Evolutionary conservation across 1,140 invertebrate genomes (phyloP), one percentile per base, ranked within the genome.

Genomic region (Paralvinella palmiformis): DNA sequence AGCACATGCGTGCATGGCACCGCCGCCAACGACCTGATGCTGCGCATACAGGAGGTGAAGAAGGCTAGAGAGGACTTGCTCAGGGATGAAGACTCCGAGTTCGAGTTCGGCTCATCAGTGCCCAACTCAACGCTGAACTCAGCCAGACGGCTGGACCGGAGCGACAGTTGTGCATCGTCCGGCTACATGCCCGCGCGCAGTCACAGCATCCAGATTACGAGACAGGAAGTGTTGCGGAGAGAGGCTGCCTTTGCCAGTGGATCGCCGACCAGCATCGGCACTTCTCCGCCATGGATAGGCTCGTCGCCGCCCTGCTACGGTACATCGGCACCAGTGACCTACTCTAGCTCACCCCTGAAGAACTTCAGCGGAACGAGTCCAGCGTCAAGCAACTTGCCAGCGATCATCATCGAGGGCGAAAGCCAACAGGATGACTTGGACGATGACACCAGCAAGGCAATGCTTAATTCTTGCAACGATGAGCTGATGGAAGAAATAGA

Each of bases 21-120:
- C 69, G 84, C 29, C 7, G 27, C 88, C 53, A 85, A 91, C 70
- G 68, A 73, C 80, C 88, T 93, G 10, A 13, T 13, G 20, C 5
- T 33, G 73, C 88, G 88, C 69, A 84, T 91, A 68, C 83, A 91
- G 81, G 92, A 94, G 81, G 85, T 87, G 80, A 79, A 79, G 65
- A 57, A 73, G 29, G 55, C 63, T 32, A 62, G 76, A 27, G 74
- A 79, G 68, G 65, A 72, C 20, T 60, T 63, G 10, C 63, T 79
- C 5, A 71, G 74, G 29, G 76, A 78, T n/a, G 73, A 71, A 27
- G 57, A 60, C 32, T 17, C 32, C 29, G 75, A 74, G 45, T 75
- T 74, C 3, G 77, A 78, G 24, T 61, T 74, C 7, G 71, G 68
- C 0, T 77, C 74, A 0, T 77, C 74, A 0, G 60, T 78, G 33